Percentiles rank a stretch among this genome's conserved stretches.
These are phyloP conservation scores for Lepidocyrtinus sp. DNA, from an alignment of 2,888 invertebrate genomes.

Conservation along the genomic window DNA sequence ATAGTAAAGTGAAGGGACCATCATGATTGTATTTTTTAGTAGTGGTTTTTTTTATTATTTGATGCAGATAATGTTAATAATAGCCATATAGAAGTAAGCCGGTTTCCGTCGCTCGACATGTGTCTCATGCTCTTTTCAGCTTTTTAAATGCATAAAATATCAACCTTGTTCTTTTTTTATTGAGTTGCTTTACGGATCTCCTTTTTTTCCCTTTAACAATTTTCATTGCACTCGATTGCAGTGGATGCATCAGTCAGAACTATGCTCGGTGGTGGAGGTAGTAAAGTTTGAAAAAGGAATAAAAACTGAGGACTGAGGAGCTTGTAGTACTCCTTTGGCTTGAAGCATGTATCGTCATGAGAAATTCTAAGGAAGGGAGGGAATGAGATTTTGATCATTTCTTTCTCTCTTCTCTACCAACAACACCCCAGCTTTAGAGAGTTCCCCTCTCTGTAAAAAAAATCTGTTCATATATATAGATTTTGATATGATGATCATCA, in stretches of 20 bases:
- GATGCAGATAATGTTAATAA: constrained; percentile 37
- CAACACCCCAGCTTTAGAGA: constrained; percentile 50
- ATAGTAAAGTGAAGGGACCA: constrained; percentile 57
- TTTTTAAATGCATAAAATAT: constrained; percentile 58
- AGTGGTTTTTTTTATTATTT: constrained; percentile 16
- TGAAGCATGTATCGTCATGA: constrained; percentile 37
- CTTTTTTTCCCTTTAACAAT: constrained; percentile 60
- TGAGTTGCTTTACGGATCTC: constrained; percentile 55
- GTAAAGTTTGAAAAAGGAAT: constrained; percentile 12
- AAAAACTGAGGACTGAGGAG: constrained; percentile 23
- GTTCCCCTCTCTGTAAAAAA: constrained; percentile 40
- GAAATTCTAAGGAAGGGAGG: constrained; percentile 59
- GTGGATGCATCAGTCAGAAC: constrained; percentile 27
- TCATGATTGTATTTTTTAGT: constrained; percentile 29
- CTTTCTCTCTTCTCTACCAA: constrained; percentile 39
- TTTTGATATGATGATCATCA: constrained; percentile 7
- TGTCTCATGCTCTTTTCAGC: constrained; percentile 51
- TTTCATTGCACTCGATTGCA: constrained; percentile 42
- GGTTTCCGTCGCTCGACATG: constrained; percentile 64
- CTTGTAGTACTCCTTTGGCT: constrained; percentile 25
- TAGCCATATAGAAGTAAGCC: constrained; percentile 43
- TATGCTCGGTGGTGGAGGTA: constrained; percentile 7
- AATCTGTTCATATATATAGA: constrained; percentile 1
- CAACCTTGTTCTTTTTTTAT: constrained; percentile 59
- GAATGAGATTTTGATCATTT: constrained; percentile 44